Percentiles rank a stretch among this genome's conserved stretches.
These are phyloP conservation scores for Epinotia demarniana DNA, from an alignment of 2,888 invertebrate species.

Conservation along the genomic window DNA sequence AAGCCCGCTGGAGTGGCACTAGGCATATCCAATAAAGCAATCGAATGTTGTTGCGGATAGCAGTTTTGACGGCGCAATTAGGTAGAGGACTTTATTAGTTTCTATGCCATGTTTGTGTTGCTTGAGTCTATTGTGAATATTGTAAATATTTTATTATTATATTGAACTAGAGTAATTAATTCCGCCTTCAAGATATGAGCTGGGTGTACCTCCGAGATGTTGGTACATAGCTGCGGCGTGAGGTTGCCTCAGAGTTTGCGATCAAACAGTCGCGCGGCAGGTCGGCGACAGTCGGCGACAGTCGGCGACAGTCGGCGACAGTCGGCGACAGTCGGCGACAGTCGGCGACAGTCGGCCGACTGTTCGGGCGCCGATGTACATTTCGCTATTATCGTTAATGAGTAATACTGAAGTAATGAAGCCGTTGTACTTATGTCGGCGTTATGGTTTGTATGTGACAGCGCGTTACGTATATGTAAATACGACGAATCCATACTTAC, in stretches of 20 bases:
- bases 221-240: slow-evolving; percentile 45
- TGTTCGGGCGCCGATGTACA: slow-evolving; percentile 44
- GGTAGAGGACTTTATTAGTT: slow-evolving; percentile 47
- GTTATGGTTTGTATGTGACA: slow-evolving; percentile 78
- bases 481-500: slow-evolving; percentile 80
- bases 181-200: slow-evolving; percentile 79
- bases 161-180: slow-evolving; percentile 63
- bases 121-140: slow-evolving; percentile 79
- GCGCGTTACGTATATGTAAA: slow-evolving; percentile 73
- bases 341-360: slow-evolving; percentile 46
- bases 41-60: slow-evolving; percentile 60
- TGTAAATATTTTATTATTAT: slow-evolving; percentile 77
- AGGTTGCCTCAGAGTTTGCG: slow-evolving; percentile 15
- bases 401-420: slow-evolving; percentile 29
- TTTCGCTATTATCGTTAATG: slow-evolving; percentile 36
- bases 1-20: slow-evolving; percentile 61
- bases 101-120: slow-evolving; percentile 67
- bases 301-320: too few relatives aligned
- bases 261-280: slow-evolving; percentile 17
- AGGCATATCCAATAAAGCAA: slow-evolving; percentile 73
- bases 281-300: too few relatives aligned
- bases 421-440: slow-evolving; percentile 59
- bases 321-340: too few relatives aligned
- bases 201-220: slow-evolving; percentile 59
- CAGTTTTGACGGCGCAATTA: slow-evolving; percentile 51